A percentile compares a stretch with the other conserved stretches of the same genome.
phyloP scores from a whole-genome alignment of 2,797 vertebrate species.

The Hippoglossus hippoglossus region DNA sequence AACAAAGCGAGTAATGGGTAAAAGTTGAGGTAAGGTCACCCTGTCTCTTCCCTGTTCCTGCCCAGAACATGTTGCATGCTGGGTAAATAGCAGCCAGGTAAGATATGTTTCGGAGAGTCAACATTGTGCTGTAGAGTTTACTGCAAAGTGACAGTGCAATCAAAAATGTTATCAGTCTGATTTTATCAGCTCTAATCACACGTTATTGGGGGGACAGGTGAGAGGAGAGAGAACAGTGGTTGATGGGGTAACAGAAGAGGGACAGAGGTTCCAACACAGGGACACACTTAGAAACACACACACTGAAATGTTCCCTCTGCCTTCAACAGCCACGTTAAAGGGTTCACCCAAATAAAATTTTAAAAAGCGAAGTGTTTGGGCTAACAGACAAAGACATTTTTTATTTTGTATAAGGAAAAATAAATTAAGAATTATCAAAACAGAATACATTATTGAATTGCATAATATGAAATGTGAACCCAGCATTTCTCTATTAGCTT shows the following conservation, averaged over 20 bases:
- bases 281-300: no score
- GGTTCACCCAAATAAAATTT: no score
- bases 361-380: no score
- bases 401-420: no score
- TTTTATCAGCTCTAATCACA: constrained; percentile 39
- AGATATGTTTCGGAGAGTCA: constrained; percentile 59
- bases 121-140: constrained; percentile 11
- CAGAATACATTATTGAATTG: no score
- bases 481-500: no score
- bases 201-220: neutral
- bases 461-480: no score
- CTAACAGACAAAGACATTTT: no score
- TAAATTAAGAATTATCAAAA: no score
- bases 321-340: no score
- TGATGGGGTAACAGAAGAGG: neutral
- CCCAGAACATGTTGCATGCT: constrained; percentile 48
- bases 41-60: constrained; percentile 37
- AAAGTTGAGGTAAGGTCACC: constrained; percentile 54
- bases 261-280: neutral
- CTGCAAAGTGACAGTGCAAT: constrained; percentile 34
- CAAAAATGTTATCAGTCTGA: constrained; percentile 18
- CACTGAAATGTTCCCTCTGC: no score
- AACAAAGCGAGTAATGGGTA: neutral
- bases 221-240: neutral
- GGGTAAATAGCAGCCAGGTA: constrained; percentile 47